These are phyloP conservation scores for Myanophis thanlyinensis DNA, from an alignment of 2,113 vertebrate genomes.

Conservation along the genomic window DNA sequence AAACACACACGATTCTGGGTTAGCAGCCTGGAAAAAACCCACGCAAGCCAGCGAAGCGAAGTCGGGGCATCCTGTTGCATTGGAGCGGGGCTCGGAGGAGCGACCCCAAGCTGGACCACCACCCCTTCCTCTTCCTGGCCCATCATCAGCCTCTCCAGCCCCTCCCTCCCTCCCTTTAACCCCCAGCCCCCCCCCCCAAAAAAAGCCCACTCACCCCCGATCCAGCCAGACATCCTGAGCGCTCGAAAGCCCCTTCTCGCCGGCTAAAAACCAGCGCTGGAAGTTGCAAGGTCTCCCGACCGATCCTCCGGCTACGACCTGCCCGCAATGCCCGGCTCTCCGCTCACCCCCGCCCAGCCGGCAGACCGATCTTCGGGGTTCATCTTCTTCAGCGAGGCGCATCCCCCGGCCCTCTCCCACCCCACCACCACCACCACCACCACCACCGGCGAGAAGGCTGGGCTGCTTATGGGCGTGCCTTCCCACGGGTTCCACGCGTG, in stretches of 20 bases:
- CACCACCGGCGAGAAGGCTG: no score
- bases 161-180: accelerated
- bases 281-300: constrained; percentile 21
- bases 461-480: neutral
- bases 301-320: neutral
- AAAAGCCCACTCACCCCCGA: neutral
- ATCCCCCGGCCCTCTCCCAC: no score
- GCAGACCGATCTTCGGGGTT: neutral
- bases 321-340: neutral
- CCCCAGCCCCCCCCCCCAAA: neutral
- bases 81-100: neutral
- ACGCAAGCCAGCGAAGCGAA: neutral
- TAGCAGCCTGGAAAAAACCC: neutral
- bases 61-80: neutral
- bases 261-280: constrained; percentile 10
- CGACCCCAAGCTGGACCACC: neutral
- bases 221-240: neutral
- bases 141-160: neutral
- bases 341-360: neutral
- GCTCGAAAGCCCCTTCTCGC: neutral
- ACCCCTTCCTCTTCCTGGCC: neutral
- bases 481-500: neutral
- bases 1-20: neutral
- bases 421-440: no score
- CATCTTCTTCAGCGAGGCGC: neutral